phyloP scores from a whole-genome alignment of 2,888 invertebrate species.

The Aricia artaxerxes region DNA sequence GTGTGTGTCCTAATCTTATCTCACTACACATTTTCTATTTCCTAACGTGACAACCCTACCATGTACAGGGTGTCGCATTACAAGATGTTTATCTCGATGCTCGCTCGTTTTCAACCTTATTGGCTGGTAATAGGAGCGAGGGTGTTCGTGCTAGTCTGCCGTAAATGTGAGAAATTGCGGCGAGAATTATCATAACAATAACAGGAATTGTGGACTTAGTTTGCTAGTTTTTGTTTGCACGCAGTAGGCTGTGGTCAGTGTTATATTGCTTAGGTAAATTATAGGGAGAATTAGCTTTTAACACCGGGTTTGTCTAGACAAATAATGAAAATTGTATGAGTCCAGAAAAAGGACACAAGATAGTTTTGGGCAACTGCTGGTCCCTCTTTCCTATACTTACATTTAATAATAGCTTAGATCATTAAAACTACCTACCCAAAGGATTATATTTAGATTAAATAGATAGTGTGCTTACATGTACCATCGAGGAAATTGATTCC shows the following conservation, averaged over 20 bases:
- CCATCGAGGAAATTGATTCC: no score
- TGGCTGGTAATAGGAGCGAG: not conserved
- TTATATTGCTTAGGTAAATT: not conserved
- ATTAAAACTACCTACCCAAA: no score
- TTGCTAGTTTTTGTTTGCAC: not conserved
- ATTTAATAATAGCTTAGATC: no score
- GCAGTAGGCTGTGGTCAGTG: not conserved
- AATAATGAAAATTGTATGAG: no score
- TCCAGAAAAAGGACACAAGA: no score
- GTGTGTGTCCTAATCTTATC: not conserved
- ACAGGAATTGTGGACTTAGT: constrained; percentile 7
- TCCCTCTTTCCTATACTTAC: no score
- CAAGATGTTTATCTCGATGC: constrained; percentile 28
- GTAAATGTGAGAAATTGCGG: constrained; percentile 18
- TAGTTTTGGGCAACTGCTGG: no score
- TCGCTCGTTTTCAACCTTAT: not conserved
- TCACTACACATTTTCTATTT: not conserved
- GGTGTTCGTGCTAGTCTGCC: not conserved
- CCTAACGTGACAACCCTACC: constrained; percentile 17
- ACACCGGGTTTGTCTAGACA: no score
- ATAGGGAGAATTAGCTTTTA: not conserved
- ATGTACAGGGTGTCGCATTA: constrained; percentile 17
- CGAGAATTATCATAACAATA: constrained; percentile 20
- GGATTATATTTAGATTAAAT: no score
- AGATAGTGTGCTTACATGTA: no score